Base-by-base conservation (phyloP, 2,113 vertebrate species). In the Ciconia maguari region DNA sequence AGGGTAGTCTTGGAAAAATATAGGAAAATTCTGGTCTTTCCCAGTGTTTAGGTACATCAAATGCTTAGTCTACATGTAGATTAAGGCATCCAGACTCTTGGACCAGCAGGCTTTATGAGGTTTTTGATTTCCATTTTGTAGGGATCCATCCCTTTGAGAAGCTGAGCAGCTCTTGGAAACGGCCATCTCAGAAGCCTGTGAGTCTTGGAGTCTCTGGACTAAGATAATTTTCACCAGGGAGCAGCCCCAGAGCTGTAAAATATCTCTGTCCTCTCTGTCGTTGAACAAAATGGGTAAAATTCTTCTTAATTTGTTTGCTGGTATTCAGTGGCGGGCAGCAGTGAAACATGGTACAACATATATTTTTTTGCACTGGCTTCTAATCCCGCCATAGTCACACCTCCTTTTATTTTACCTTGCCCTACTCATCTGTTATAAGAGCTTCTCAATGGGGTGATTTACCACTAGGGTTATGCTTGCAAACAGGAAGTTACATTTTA, bases 191-290 rank as follows among this genome's bases (percentile, higher is more conserved):
- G 24, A 89, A 15, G 25, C 18, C 27, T 83, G 32, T 0, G 3
- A 34, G 3, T 16, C 12, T 26, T 80, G 13, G 17, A 69, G 5
- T 44, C 36, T 54, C 41, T 38, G 30, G 26, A n/a, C 25, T 49
- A 46, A 83, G 26, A 71, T 8, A 48, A 48, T 76, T 79, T 60
- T 87, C 32, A n/a, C 11, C 20, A 57, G 21, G 4, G 5, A 74
- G 3, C 24, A 75, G 6, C 3, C 5, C 12, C 13, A 68, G n/a
- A 66, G 16, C 22, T 54, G 13, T 64, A 51, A 92, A 71, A 48
- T 42, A 16, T 17, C 1, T 32, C 11, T 84, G 7, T 9, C 2
- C 3, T 68, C 24, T 48, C n/a, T 86, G 4, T 1, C 3, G 3
- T 6, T 26, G 24, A 76, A 72, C 4, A 76, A 76, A 57, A 86